Base-by-base conservation (phyloP, 2,888 invertebrate genomes). In the Glyphotaelius pellucidus region DNA sequence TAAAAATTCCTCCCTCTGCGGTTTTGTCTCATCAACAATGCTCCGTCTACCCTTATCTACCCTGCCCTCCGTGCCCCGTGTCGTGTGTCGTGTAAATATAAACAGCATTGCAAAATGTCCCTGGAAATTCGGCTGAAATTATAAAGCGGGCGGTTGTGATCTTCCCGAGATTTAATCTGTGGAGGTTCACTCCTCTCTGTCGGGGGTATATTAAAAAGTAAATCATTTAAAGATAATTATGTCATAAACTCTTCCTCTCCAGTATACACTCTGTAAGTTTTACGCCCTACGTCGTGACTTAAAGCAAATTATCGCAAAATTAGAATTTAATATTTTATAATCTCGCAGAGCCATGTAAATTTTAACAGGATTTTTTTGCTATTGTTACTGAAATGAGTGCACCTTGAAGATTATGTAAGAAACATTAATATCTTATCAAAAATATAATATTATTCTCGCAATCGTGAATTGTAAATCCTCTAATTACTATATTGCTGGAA, bases 21-120 rank as follows among this genome's bases (percentile, higher is more conserved):
- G 90, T 84, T 90, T 52, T 85, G 90, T 85, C 30, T 90, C 85
- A 79, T 90, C 90, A 90, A 85, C 90, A 85, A 79, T 47, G 90
- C 89, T n/a, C 80, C 80, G 12, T 85, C 90, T 67, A 31, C 47
- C 83, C 90, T 67, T 67, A 38, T 35, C 67, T 52, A 14, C 42
- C 19, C 30, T 67, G 19, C 19, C 80, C 42, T 38, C 80, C 89
- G 11, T 42, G 89, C 42, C 15, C 80, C 89, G 25, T 42, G 87
- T 47, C 47, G 89, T 35, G n/a, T 67, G 86, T 42, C 25, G 30
- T 38, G 38, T 86, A 88, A 31, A 88, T 79, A 88, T 67, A 88
- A 79, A 88, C 52, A 47, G 19, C 32, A 67, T 31, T 67, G 31
- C n/a, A 88, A 67, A 30, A 31, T 19, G 52, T 42, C 86, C 38